Base-by-base conservation (phyloP, 2,888 invertebrate species). In the Nipponacmea schrenckii region DNA sequence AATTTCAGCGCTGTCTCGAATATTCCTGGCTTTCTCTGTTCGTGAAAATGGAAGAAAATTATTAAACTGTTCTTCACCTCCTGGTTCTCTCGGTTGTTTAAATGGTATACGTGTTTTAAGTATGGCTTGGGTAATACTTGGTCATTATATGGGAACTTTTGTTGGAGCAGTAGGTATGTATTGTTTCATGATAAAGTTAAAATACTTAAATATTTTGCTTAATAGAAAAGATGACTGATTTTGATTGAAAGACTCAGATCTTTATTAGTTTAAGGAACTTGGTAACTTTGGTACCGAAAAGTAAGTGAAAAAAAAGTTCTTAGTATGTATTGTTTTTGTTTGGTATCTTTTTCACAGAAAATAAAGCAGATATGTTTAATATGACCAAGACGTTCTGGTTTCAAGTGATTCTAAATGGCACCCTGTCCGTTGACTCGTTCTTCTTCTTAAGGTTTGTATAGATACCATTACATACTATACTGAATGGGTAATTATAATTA, bases 71-170 rank as follows among this genome's bases (percentile, higher is more conserved):
- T 63, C 69, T 15, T 76, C 79, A 67, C 66, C 76, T 4, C 48
- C 71, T 3, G 78, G 77, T n/a, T 73, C 74, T 63, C 69, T 94
- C 77, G 90, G 92, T 62, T 92, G 93, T 83, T 92, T 94, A 73
- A 93, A 94, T 79, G 92, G 94, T 8, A 90, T 94, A 48, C 91
- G 93, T 77, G 91, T 85, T 62, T 68, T 86, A 68, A 84, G 83
- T 66, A 84, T 86, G 81, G 76, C 76, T 14, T 86, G 86, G 86
- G 82, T 86, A 26, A 85, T 86, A 4, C 79, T 86, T 3, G 84
- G 85, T 3, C 85, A 86, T 67, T 78, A 79, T 4, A 79, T 73
- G 79, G 4, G 26, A 24, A n/a, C 48, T 63, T n/a, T 56, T 20
- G 31, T 26, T 1, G 1, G 56, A 2, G 20, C 14, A 12, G 15